Evolutionary conservation across 2,797 vertebrate genomes (phyloP), one percentile per base, ranked within the genome.

Genomic region (Sebastiscus tertius): DNA sequence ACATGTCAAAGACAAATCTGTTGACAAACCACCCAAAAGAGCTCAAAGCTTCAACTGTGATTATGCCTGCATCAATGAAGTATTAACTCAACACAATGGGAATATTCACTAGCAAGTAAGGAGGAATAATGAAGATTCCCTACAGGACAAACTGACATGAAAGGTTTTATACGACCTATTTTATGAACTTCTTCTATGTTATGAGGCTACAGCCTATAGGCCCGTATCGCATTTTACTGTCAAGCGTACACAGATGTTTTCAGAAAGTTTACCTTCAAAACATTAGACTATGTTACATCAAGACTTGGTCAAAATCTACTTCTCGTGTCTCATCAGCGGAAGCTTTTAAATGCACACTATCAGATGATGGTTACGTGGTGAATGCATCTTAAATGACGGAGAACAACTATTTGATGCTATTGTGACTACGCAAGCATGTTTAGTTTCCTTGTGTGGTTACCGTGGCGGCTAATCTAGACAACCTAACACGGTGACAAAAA

Each of bases 331-430:
- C 22, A 54, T 46, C 42, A 72, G 12, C 26, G 29, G 3, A 33
- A 24, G 60, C 33, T 79, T 80, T 74, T 55, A 76, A 68, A 62
- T 42, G 12, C 26, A 9, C 6, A 24, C 18, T 62, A 52, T 68
- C 24, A 42, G n/a, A 54, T 22, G 5, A 27, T 22, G 10, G 24
- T 55, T 58, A 70, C 71, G 76, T 18, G 22, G 18, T 63, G 22
- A 72, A 67, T 42, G 26, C 7, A 36, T 78, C 36, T 54, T 73
- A 42, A 68, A 71, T 49, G n/a, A 70, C 20, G 20, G n/a, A 31
- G 60, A 83, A 64, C 12, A 46, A 70, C 65, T 73, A 77, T 60
- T 63, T 79, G 10, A 79, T 69, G 52, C 24, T 83, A 80, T 71
- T 65, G 58, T 85, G 70, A 75, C 59, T 27, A 58, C 18, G 4